Evolutionary conservation across 2,888 invertebrate genomes (phyloP).

Genomic region (Clitarchus hookeri): DNA sequence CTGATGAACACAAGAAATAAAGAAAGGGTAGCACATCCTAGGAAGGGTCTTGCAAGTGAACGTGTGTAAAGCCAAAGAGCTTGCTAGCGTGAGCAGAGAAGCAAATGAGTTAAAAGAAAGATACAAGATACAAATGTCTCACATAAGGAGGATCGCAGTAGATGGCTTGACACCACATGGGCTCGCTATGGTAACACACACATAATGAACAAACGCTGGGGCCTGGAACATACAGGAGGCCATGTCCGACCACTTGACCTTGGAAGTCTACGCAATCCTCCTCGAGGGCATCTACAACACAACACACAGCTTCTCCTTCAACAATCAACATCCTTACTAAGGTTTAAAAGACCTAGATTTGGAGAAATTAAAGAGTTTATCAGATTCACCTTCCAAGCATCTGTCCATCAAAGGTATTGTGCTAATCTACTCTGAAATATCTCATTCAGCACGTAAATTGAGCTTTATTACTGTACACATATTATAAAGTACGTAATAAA

Average conservation of each 20-base stretch:
- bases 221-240: slow-evolving; percentile 80
- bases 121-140: slow-evolving; percentile 54
- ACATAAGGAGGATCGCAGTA: slow-evolving; percentile 86
- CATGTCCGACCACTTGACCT: slow-evolving; percentile 76
- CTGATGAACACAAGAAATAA: too few species aligned
- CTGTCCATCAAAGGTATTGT: too few species aligned
- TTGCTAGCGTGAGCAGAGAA: neutral
- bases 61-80: neutral
- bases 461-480: too few species aligned
- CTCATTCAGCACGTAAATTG: too few species aligned
- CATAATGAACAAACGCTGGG: slow-evolving; percentile 84
- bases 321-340: neutral
- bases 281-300: slow-evolving; percentile 63
- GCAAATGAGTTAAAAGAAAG: neutral
- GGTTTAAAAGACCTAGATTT: too few species aligned
- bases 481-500: too few species aligned
- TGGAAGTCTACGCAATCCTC: slow-evolving; percentile 85
- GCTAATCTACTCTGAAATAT: too few species aligned
- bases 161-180: slow-evolving; percentile 86
- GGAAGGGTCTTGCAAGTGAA: neutral
- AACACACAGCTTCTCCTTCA: slow-evolving; percentile 10
- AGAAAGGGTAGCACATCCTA: neutral
- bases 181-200: slow-evolving; percentile 83
- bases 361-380: too few species aligned
- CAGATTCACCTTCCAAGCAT: too few species aligned